phyloP scores from a whole-genome alignment of 1,140 invertebrate species.

The Ptiloglossa arizonensis region DNA sequence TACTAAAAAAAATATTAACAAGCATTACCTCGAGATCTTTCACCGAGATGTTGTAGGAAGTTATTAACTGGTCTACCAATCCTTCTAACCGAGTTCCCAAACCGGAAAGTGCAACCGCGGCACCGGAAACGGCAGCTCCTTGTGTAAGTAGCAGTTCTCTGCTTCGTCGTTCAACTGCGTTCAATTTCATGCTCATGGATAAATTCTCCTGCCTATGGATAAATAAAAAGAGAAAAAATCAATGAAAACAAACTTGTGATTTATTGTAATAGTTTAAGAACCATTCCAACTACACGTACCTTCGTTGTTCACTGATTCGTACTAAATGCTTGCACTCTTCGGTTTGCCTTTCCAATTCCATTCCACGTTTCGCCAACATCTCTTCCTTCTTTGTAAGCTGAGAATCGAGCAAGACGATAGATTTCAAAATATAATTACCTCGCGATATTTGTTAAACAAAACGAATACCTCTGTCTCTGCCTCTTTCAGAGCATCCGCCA shows the following conservation, averaged over 20 bases:
- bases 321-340: constrained; percentile 91
- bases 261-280: constrained; percentile 9
- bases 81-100: constrained; percentile 86
- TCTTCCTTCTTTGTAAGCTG: constrained; percentile 80
- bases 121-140: constrained; percentile 87
- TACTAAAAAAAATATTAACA: not conserved
- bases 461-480: constrained; percentile 85
- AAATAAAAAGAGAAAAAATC: not conserved
- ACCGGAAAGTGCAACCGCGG: constrained; percentile 87
- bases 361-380: constrained; percentile 80
- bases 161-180: constrained; percentile 84
- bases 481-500: constrained; percentile 89
- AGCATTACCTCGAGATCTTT: constrained; percentile 87
- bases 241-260: not conserved
- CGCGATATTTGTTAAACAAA: not conserved
- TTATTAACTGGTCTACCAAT: constrained; percentile 87
- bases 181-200: constrained; percentile 85
- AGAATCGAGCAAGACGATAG: not conserved
- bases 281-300: constrained; percentile 76
- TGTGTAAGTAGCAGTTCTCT: constrained; percentile 86
- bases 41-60: constrained; percentile 88
- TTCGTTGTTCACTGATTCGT: constrained; percentile 89
- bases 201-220: constrained; percentile 85
- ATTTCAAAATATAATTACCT: not conserved
- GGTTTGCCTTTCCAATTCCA: constrained; percentile 85